phyloP scores from a whole-genome alignment of 2,113 vertebrate genomes.

The Xenopus laevis region DNA sequence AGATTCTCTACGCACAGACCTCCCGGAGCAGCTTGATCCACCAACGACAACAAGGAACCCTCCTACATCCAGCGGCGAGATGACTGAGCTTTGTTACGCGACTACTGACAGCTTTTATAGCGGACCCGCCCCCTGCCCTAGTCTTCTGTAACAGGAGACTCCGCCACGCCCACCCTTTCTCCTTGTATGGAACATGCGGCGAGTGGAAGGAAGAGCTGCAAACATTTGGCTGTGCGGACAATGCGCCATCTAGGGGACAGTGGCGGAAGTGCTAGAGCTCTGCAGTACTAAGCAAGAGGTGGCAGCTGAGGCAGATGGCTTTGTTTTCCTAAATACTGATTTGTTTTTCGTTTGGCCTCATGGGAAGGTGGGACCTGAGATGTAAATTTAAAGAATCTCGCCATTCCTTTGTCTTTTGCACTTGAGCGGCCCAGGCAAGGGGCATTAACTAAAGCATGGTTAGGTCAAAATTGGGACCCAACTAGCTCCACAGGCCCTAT shows the following conservation, averaged over 20 bases:
- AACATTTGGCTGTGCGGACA: conserved; percentile 6
- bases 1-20: not conserved
- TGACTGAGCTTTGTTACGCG: conserved; percentile 66
- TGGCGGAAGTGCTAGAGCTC: not conserved
- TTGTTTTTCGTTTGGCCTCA: no score
- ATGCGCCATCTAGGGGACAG: conserved; percentile 61
- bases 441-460: no score
- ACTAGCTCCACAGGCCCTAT: no score
- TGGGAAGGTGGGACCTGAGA: no score
- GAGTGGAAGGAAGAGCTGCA: no score
- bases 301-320: no score
- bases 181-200: conserved; percentile 57
- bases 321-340: no score
- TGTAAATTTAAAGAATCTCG: no score
- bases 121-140: conserved; percentile 50
- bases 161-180: conserved; percentile 52
- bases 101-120: conserved; percentile 56
- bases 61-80: conserved; percentile 49
- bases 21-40: conserved; percentile 5
- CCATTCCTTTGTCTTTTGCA: no score
- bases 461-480: no score
- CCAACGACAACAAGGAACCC: not conserved
- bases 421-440: no score
- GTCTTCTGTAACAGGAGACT: conserved; percentile 44
- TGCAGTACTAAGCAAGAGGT: no score